Conservation (phyloP, 2,113 vertebrate species). For the Nyctereutes procyonoides region DNA sequence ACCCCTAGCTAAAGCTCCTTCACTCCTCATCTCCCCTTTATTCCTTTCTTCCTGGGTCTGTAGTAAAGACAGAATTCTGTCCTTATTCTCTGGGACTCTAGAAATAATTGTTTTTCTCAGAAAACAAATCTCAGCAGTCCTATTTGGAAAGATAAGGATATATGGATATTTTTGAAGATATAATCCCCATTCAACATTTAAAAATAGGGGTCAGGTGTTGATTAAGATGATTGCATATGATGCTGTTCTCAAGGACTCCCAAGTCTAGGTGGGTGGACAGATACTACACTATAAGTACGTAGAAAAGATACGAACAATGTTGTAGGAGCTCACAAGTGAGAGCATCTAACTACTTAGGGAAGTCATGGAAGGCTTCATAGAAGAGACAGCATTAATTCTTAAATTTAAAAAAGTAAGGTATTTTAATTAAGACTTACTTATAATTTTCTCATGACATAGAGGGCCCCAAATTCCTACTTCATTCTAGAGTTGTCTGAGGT, state of each 20-base stretch:
- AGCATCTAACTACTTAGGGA: background rate
- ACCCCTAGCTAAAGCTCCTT: background rate
- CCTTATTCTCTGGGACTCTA: background rate
- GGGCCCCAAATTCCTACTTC: background rate
- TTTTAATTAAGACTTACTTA: constrained; percentile 31
- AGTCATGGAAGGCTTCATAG: background rate
- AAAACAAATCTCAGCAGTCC: background rate
- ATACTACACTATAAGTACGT: background rate
- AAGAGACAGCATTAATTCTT: background rate
- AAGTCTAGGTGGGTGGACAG: background rate
- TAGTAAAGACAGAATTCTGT: constrained; percentile 23
- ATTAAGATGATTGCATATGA: background rate
- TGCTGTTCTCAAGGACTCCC: background rate
- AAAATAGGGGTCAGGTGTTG: constrained; percentile 6
- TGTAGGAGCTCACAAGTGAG: background rate
- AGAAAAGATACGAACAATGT: background rate
- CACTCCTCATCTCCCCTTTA: background rate
- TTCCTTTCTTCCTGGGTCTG: background rate
- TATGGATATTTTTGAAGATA: background rate
- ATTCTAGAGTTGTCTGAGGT: background rate
- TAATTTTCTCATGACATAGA: background rate
- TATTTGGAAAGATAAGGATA: background rate
- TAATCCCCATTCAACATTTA: constrained; percentile 9
- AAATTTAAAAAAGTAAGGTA: background rate
- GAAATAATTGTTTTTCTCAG: constrained; percentile 50